Percentiles rank a stretch among this genome's conserved stretches.
These are phyloP conservation scores for Orius laevigatus DNA, from an alignment of 1,140 invertebrate species.

Conservation along the genomic window DNA sequence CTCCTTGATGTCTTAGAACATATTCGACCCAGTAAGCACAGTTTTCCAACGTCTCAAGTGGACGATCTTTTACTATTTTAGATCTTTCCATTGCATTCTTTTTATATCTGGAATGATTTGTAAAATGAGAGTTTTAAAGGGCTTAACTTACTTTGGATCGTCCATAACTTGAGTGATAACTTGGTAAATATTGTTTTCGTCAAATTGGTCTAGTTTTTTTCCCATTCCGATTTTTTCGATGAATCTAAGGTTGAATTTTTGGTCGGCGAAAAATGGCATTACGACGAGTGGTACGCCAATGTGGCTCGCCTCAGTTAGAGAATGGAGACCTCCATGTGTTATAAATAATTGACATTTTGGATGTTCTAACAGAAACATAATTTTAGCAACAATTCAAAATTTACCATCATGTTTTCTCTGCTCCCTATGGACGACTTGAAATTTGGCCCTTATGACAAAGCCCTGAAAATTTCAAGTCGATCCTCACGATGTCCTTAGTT, in stretches of 20 bases:
- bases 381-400: too few relatives aligned
- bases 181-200: conserved; percentile 2
- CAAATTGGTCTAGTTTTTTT: conserved; percentile 21
- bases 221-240: conserved; percentile 11
- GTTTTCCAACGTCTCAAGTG: conserved; percentile 18
- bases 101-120: conserved; percentile 14
- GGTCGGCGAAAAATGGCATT: conserved; percentile 32
- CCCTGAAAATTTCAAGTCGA: too few relatives aligned
- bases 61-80: conserved; percentile 20
- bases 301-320: conserved; percentile 32
- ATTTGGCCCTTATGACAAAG: too few relatives aligned
- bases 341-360: conserved; percentile 32
- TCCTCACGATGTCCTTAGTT: too few relatives aligned
- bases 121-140: neutral
- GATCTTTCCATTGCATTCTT: conserved; percentile 10
- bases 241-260: conserved; percentile 15
- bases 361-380: conserved; percentile 25
- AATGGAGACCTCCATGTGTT: conserved; percentile 36
- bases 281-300: conserved; percentile 32
- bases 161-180: too few relatives aligned
- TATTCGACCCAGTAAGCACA: conserved; percentile 24
- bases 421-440: too few relatives aligned
- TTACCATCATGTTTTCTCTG: too few relatives aligned
- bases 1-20: conserved; percentile 22
- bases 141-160: too few relatives aligned